Base-by-base conservation (phyloP, 2,113 vertebrate genomes). In the Thymallus thymallus region DNA sequence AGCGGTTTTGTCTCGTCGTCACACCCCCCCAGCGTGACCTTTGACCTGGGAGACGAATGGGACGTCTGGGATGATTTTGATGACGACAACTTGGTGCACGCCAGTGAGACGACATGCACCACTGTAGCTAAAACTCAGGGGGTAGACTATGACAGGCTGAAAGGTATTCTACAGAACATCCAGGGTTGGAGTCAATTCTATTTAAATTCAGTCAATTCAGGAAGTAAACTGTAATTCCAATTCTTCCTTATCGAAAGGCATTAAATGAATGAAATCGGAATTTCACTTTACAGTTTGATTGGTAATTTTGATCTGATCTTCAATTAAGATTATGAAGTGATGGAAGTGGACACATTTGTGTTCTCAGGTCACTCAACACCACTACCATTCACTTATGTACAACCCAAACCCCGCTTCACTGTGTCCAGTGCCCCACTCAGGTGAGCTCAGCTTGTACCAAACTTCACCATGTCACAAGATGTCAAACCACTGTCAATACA, bases 11-110 rank as follows among this genome's bases (percentile, higher is more conserved):
- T 73, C 51, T 88, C 89, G 82, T 88, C 89, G 79, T 85, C 89
- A 81, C 93, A 89, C 80, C 69, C 82, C 77, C 88, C 92, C 14
- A 84, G 87, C 75, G 88, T 95, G 77, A 93, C 82, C 85, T 96
- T 95, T 84, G 95, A 98, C 84, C 91, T 96, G 13, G 93, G 91
- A 89, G 85, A 83, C 23, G 88, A 91, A n/a, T 90, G 93, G 89
- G 95, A 97, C 55, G 86, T 95, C 86, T 97, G 95, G 96, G 94
- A 94, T 82, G 94, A 98, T 78, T 93, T 94, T 86, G 92, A 94
- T 85, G 94, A 97, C 77, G 94, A 94, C 14, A 90, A 91, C 76
- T 89, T 97, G 78, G 68, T 91, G 78, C 70, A 84, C 83, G 92
- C 91, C 51, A 92, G 91, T 41, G 90, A 80, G 76, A 87, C 90